phyloP scores from a whole-genome alignment of 2,113 vertebrate species.

The Steatornis caripensis region DNA sequence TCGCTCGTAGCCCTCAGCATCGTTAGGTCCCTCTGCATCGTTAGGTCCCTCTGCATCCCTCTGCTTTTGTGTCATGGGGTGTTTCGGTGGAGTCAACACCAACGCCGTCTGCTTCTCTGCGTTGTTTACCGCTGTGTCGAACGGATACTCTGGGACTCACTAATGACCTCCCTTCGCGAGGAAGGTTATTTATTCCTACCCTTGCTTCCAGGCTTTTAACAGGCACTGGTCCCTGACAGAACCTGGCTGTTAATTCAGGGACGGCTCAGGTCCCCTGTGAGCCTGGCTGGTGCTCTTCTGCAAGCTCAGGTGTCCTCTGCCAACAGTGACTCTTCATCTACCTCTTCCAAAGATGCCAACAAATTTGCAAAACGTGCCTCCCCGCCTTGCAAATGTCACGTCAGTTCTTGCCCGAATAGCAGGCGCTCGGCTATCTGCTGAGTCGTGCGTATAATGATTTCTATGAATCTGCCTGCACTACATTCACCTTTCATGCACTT shows the following conservation, averaged over 20 bases:
- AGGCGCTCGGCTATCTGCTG: neutral
- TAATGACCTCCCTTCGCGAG: neutral
- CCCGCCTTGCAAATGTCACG: neutral
- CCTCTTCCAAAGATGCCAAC: neutral
- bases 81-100: neutral
- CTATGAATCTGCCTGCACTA: neutral
- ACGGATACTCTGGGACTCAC: neutral
- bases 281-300: neutral
- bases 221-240: neutral
- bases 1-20: neutral
- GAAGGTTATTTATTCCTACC: neutral
- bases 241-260: neutral
- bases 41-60: neutral
- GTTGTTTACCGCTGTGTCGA: neutral
- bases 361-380: neutral
- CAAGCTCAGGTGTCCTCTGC: neutral
- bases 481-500: neutral
- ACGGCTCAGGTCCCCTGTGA: neutral
- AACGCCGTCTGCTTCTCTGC: neutral
- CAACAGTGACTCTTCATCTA: neutral
- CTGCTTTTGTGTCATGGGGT: neutral
- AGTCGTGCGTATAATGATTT: neutral
- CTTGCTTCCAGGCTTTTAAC: neutral
- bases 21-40: neutral
- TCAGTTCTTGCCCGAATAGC: neutral